Base-by-base conservation (phyloP, 1,140 invertebrate genomes). In the Venturia canescens region DNA sequence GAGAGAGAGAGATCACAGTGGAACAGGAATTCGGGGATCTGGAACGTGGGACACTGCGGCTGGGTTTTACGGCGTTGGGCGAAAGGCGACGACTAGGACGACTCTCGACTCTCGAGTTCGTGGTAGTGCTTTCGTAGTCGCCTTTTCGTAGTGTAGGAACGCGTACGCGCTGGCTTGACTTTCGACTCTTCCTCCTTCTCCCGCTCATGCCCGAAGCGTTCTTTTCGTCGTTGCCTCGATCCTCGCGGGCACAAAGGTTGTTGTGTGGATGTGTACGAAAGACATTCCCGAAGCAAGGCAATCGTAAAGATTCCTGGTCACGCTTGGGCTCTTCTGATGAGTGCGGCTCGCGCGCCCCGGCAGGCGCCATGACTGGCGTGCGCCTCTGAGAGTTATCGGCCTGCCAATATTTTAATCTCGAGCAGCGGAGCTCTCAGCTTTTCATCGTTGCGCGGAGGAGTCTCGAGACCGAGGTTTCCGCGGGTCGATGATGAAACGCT, bases 21-120 rank as follows among this genome's bases (percentile, higher is more conserved):
- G n/a, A 69, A 69, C 66, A 69, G 66, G 66, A 69, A 69, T 31
- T 69, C 13, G 66, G 27, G 66, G n/a, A 69, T 69, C 66, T 69
- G 66, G 66, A 69, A 69, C 66, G 27, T 69, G 66, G 29, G 66
- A 69, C 29, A 69, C 66, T 69, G 66, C 66, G 66, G 66, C 31
- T 69, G 66, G 27, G 29, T 69, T 69, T 7, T 31, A 69, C 66
- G 31, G 29, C 66, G 26, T 69, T 6, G 66, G 66, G 66, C 27
- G 27, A 69, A 69, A 69, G 13, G 66, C 66, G 31, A 69, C 66
- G 66, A 69, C 66, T 69, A 31, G 27, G 66, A 69, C 18, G 66
- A 69, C 60, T 66, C 21, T 69, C 66, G 29, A 69, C 66, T 31
- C 66, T 69, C 66, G 66, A 69, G 66, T 69, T 69, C 3, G 60